Conservation (phyloP, 2,888 invertebrate genomes). For the Drosophila paracracens region DNA sequence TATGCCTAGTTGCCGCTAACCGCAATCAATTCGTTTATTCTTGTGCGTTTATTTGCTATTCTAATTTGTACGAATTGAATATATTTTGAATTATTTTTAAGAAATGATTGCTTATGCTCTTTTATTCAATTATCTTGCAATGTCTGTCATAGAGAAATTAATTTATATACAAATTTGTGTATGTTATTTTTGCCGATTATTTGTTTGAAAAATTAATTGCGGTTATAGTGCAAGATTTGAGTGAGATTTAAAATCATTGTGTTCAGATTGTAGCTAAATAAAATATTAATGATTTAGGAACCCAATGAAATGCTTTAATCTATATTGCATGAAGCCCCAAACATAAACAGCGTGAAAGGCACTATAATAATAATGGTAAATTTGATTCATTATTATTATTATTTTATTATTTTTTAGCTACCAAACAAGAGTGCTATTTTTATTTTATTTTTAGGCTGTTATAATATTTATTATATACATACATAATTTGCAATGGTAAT, state of each 20-base stretch:
- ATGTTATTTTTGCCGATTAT: neutral
- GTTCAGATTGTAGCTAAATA: neutral
- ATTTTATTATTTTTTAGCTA: neutral
- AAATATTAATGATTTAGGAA: too few species aligned
- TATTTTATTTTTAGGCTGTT: neutral
- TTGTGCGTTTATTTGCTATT: slow-evolving; percentile 12
- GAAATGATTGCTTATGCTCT: neutral
- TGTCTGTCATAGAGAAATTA: neutral
- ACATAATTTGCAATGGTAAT: neutral
- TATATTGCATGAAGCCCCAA: neutral
- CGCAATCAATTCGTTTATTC: slow-evolving; percentile 10
- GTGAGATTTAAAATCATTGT: neutral
- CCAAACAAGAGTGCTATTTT: neutral
- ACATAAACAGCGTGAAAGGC: neutral
- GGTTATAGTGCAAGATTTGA: neutral
- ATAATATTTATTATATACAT: neutral
- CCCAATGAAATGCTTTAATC: neutral
- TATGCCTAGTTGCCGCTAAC: slow-evolving; percentile 26
- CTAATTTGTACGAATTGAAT: slow-evolving; percentile 2
- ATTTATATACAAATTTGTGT: neutral
- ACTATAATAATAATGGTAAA: neutral
- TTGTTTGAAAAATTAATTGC: neutral
- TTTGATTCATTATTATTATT: too few species aligned
- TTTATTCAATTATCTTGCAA: slow-evolving; percentile 17
- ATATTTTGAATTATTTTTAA: neutral